phyloP scores from a whole-genome alignment of 2,888 invertebrate species.

The Neocrepidodera transversa region DNA sequence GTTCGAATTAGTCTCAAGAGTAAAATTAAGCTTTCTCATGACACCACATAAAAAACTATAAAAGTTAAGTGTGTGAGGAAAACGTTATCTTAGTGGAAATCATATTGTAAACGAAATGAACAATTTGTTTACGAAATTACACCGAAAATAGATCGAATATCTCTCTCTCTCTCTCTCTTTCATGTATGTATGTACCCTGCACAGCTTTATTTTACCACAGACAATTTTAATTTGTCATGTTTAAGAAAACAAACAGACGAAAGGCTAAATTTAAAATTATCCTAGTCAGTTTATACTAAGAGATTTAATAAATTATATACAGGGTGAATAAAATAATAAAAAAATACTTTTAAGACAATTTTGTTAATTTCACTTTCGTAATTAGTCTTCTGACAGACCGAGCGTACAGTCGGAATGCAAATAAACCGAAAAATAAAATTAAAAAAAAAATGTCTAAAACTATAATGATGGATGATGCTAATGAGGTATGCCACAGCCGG shows the following conservation, averaged over 20 bases:
- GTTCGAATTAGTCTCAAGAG: conserved; percentile 37
- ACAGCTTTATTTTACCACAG: conserved; percentile 32
- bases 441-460: conserved; percentile 18
- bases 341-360: conserved; percentile 3
- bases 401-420: conserved; percentile 9
- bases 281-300: conserved; percentile 3
- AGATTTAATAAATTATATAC: conserved; percentile 12
- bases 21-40: conserved; percentile 41
- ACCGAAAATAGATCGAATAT: conserved; percentile 42
- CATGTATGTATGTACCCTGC: conserved; percentile 22
- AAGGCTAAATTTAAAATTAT: conserved; percentile 31
- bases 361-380: conserved; percentile 6
- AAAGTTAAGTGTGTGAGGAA: conserved; percentile 40
- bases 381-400: conserved; percentile 15
- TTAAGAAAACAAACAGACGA: conserved; percentile 41
- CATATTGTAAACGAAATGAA: conserved; percentile 46
- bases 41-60: conserved; percentile 39
- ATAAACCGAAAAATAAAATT: conserved; percentile 12
- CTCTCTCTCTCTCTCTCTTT: no score
- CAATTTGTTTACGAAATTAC: conserved; percentile 48
- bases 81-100: conserved; percentile 40
- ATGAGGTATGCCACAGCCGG: conserved; percentile 52
- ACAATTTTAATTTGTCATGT: conserved; percentile 45
- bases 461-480: conserved; percentile 58
- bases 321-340: no score